Evolutionary conservation across 2,797 vertebrate genomes (phyloP), one percentile per base, ranked within the genome.

Genomic region (Xiphophorus birchmanni): DNA sequence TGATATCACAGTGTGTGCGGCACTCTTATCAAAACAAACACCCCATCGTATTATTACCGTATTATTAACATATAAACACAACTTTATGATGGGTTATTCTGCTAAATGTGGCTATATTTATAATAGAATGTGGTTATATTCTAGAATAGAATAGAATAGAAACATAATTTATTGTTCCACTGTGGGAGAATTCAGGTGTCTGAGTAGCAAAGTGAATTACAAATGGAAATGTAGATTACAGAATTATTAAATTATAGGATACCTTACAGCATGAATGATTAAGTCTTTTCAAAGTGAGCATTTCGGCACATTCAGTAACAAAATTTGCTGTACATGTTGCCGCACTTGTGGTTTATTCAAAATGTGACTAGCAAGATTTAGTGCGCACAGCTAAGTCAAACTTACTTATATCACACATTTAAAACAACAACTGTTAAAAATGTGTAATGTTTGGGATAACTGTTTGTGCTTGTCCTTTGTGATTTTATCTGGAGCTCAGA

Each of bases 31-130:
- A 0, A 82, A 81, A 82, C 82, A 82, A 35, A 52, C 54, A 89
- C 77, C 32, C 73, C 82, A 80, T 80, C 72, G 29, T 40, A 23
- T 35, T 63, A 71, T 35, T 60, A 75, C 15, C 10, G 21, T 13
- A 23, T 78, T 76, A 80, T 82, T 63, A 84, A 84, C 83, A 78
- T 11, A 88, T 82, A 18, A 60, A 48, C 2, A 56, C 35, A 42
- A 50, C 79, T 42, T 29, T 84, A 75, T 80, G 9, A 77, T 26
- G 87, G 29, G 1, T 15, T 40, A 26, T 47, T 37, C 47, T 67
- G 45, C 56, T 37, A 42, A 54, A 40, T 74, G 50, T 50, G 44
- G 17, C 17, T 56, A 65, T 63, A 77, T 32, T 15, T 74, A 23
- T 29, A 75, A 80, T 45, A 56, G 21, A 29, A 58, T 15, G 32